phyloP scores from a whole-genome alignment of 2,113 vertebrate genomes.

The Piliocolobus tephrosceles region DNA sequence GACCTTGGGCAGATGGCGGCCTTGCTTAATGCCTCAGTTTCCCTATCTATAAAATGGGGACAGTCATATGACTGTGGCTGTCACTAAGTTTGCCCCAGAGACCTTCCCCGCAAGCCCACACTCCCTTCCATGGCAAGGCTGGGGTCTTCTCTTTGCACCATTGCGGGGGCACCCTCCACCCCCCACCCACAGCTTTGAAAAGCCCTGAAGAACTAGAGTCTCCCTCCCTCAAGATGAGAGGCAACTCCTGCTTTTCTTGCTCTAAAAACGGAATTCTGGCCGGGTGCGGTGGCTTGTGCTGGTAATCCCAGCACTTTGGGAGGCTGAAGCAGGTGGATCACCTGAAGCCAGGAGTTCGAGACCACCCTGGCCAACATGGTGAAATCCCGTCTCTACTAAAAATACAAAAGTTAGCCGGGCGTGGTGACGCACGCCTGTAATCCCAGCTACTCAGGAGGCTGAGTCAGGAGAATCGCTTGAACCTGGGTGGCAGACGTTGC shows the following conservation, averaged over 20 bases:
- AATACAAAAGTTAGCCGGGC: accelerated
- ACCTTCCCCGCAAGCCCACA: accelerated
- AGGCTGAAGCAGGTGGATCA: accelerated
- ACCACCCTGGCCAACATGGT: no score
- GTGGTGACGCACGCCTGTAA: accelerated
- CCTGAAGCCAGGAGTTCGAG: no score
- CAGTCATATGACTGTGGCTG: not conserved
- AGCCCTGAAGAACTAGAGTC: not conserved
- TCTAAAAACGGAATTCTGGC: not conserved
- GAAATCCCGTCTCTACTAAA: no score
- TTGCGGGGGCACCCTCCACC: accelerated
- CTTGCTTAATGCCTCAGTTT: not conserved
- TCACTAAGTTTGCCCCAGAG: not conserved
- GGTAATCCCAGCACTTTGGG: no score
- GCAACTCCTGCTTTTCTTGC: not conserved
- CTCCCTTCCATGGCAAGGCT: not conserved
- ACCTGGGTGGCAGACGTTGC: no score
- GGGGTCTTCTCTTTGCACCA: not conserved
- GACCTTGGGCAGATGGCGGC: not conserved
- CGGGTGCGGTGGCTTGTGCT: accelerated
- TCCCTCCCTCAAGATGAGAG: not conserved
- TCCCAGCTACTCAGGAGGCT: no score
- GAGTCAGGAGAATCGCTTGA: no score
- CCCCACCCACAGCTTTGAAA: not conserved
- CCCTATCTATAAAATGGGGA: not conserved